Percentiles rank a stretch among this genome's conserved stretches.
phyloP scores from a whole-genome alignment of 2,797 vertebrate species.

The Nannoperca australis region DNA sequence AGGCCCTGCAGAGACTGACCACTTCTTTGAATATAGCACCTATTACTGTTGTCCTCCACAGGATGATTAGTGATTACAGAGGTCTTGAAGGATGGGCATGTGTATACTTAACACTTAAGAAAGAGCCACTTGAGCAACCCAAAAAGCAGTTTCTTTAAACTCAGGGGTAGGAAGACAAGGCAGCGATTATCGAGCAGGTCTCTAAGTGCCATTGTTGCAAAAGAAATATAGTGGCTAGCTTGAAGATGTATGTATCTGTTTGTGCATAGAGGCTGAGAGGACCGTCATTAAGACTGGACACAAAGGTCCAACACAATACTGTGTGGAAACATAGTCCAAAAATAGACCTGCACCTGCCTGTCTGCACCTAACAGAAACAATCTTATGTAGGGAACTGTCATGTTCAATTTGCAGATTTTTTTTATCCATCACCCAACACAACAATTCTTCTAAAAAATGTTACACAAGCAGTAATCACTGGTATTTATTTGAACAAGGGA shows the following conservation, averaged over 20 bases:
- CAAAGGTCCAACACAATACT: constrained; percentile 70
- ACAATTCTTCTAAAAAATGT: not conserved
- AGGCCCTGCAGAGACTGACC: constrained; percentile 50
- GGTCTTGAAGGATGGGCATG: constrained; percentile 52
- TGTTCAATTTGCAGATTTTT: not conserved
- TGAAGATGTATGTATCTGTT: constrained; percentile 52
- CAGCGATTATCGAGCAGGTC: constrained; percentile 50
- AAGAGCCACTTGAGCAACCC: constrained; percentile 60
- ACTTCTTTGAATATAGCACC: constrained; percentile 45
- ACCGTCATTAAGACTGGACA: constrained; percentile 71
- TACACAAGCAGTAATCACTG: not conserved
- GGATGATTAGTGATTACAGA: constrained; percentile 42
- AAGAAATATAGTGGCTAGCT: constrained; percentile 45
- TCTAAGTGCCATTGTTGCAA: constrained; percentile 49
- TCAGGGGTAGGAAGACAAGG: constrained; percentile 27
- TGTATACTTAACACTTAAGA: constrained; percentile 47
- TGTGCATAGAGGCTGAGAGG: constrained; percentile 48
- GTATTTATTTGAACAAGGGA: not conserved
- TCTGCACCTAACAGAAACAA: constrained; percentile 28
- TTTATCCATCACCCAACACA: not conserved
- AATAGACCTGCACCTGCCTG: constrained; percentile 67
- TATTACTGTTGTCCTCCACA: constrained; percentile 59
- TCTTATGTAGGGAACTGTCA: not conserved
- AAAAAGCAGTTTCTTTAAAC: constrained; percentile 46
- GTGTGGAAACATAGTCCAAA: constrained; percentile 22